These are phyloP conservation scores for Gouania willdenowi DNA, from an alignment of 2,797 vertebrate species.

Conservation along the genomic window DNA sequence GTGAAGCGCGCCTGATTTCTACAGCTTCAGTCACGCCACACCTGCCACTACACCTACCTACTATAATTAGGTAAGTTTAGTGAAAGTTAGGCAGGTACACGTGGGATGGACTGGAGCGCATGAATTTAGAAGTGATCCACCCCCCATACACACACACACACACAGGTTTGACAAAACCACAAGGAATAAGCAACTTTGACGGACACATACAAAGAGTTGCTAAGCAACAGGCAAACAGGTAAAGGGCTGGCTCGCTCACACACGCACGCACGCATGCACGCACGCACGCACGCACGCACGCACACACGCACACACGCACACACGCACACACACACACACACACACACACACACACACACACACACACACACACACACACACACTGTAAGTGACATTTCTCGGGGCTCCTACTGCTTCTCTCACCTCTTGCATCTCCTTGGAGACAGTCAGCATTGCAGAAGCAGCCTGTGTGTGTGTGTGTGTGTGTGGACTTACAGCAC, in stretches of 20 bases:
- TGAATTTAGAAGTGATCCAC: too few relatives aligned
- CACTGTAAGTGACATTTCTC: constrained; percentile 27
- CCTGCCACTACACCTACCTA: too few relatives aligned
- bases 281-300: constrained; percentile 10
- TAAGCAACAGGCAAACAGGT: constrained; percentile 39
- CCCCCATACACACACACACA: too few relatives aligned
- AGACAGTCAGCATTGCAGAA: constrained; percentile 32
- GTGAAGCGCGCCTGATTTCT: too few relatives aligned
- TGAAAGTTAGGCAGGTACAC: too few relatives aligned
- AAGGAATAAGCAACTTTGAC: too few relatives aligned
- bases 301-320: constrained; percentile 2
- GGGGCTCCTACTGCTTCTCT: constrained; percentile 38
- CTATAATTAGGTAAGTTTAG: too few relatives aligned
- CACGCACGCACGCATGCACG: constrained; percentile 3
- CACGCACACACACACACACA: too few relatives aligned
- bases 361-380: not conserved
- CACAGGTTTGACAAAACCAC: too few relatives aligned
- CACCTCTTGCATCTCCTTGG: constrained; percentile 53
- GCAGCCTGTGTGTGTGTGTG: too few relatives aligned
- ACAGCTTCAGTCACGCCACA: too few relatives aligned
- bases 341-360: not conserved
- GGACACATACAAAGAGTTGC: constrained; percentile 9
- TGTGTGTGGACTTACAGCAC: not conserved
- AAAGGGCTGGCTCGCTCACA: constrained; percentile 5
- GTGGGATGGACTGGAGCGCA: too few relatives aligned